Evolutionary conservation across 2,113 vertebrate genomes (phyloP).

Genomic region (Pelvicachromis taeniatus): DNA sequence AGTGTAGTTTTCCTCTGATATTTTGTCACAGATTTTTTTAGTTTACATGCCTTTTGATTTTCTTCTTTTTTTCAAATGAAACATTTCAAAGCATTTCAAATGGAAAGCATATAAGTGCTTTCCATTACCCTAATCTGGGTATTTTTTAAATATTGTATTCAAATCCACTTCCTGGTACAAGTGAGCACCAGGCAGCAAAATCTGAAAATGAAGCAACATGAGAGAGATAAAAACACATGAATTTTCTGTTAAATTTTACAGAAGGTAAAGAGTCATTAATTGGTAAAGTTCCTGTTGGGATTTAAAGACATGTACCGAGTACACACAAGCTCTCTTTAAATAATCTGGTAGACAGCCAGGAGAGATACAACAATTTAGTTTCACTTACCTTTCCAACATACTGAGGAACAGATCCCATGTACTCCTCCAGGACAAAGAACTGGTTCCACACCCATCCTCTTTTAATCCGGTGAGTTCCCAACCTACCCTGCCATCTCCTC

Average conservation of each 20-base stretch:
- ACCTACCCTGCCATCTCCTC: slow-evolving; percentile 11
- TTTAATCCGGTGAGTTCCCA: slow-evolving; percentile 77
- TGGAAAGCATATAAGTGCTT: neutral
- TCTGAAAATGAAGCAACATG: neutral
- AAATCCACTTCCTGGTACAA: neutral
- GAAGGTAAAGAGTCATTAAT: neutral
- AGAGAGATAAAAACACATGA: neutral
- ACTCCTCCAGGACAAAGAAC: slow-evolving; percentile 95
- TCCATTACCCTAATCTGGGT: neutral
- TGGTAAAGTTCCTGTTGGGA: neutral
- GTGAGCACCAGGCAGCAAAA: rapidly evolving
- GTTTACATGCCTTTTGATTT: neutral
- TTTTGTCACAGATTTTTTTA: neutral
- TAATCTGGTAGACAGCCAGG: neutral
- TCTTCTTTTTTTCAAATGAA: neutral
- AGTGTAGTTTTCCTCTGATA: neutral
- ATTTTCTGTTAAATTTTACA: neutral
- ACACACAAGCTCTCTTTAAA: neutral
- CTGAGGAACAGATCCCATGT: slow-evolving; percentile 93
- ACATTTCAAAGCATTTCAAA: neutral
- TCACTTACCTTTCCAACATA: slow-evolving; percentile 91
- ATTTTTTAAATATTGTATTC: neutral
- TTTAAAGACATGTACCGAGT: neutral
- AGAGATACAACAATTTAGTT: neutral
- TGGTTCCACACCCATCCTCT: slow-evolving; percentile 98